Evolutionary conservation across 2,113 vertebrate genomes (phyloP), one percentile per base, ranked within the genome.

Genomic region (Balaenoptera acutorostrata): DNA sequence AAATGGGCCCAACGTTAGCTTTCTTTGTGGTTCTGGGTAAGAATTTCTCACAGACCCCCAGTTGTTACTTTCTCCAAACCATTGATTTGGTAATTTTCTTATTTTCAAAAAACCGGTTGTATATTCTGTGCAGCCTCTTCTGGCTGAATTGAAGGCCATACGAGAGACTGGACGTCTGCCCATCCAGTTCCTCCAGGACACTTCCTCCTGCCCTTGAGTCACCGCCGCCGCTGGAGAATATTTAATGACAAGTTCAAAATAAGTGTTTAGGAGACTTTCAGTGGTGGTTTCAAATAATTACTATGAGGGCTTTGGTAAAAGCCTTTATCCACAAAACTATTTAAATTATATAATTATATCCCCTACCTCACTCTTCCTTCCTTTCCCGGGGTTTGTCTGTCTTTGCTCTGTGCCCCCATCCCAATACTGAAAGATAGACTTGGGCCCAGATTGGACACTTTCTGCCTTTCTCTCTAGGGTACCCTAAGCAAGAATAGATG

Each of bases 321-420:
- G 86, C 92, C 86, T 93, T 96, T 92, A 97, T 96, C 93, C 96
- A 78, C 92, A 96, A 63, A 97, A 96, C 87, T 97, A 93, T 93
- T 90, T 96, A 97, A 97, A 97, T 98, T 84, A 97, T 96, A 88
- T 97, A 95, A 98, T 98, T 93, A 52, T 75, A 81, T 90, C 90
- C 89, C 39, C 80, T 88, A 14, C 52, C 41, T 88, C 74, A 89
- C 90, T 80, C 94, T 96, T 94, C 96, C 97, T 98, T 97, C 93
- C 96, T 96, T 90, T 90, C 87, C 84, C 52, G 80, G 86, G 95
- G 64, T 87, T 82, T 90, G 72, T 77, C 69, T 89, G 74, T 72
- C 57, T 97, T 71, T 72, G 63, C 85, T 88, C 0, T 4, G 0
- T 13, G 74, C 23, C 71, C 44, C 33, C 39, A 0, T 33, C 82